Evolutionary conservation across 1,140 invertebrate genomes (phyloP).

Genomic region (Pissodes strobi): DNA sequence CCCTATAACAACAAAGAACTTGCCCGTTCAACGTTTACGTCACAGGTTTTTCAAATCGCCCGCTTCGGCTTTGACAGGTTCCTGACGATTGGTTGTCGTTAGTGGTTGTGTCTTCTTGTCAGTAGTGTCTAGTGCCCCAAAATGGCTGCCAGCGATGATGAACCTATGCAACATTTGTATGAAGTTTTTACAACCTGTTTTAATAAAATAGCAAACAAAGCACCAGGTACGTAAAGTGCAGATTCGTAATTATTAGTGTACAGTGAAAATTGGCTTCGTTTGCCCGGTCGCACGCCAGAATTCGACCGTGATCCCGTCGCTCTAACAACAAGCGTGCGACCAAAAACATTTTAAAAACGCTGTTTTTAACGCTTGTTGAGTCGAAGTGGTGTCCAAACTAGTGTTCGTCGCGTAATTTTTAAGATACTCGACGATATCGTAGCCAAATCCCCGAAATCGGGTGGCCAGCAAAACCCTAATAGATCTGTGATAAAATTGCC

Average conservation of each 20-base stretch:
- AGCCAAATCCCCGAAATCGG: background rate
- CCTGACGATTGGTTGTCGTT: slow-evolving; percentile 39
- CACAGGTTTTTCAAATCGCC: slow-evolving; percentile 16
- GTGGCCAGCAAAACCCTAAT: background rate
- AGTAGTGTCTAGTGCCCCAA: slow-evolving; percentile 58
- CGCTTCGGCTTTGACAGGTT: slow-evolving; percentile 32
- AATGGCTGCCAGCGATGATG: slow-evolving; percentile 95
- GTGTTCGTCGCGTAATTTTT: background rate
- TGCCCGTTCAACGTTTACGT: background rate
- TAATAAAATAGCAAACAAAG: too few relatives aligned
- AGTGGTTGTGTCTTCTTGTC: slow-evolving; percentile 26
- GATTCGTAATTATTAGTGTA: slow-evolving; percentile 4
- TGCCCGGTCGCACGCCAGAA: background rate
- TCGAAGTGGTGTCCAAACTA: background rate
- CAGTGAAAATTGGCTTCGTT: background rate
- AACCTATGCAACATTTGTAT: slow-evolving; percentile 92
- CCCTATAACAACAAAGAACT: too few relatives aligned
- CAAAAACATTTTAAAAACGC: slow-evolving; percentile 52
- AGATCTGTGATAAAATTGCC: slow-evolving; percentile 1
- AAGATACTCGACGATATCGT: background rate
- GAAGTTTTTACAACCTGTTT: too few relatives aligned
- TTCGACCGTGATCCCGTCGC: slow-evolving; percentile 6
- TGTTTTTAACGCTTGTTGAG: slow-evolving; percentile 41
- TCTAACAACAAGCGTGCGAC: slow-evolving; percentile 43
- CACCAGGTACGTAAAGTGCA: slow-evolving; percentile 51